Evolutionary conservation across 2,113 vertebrate genomes (phyloP).

Genomic region (Thermophis baileyi): DNA sequence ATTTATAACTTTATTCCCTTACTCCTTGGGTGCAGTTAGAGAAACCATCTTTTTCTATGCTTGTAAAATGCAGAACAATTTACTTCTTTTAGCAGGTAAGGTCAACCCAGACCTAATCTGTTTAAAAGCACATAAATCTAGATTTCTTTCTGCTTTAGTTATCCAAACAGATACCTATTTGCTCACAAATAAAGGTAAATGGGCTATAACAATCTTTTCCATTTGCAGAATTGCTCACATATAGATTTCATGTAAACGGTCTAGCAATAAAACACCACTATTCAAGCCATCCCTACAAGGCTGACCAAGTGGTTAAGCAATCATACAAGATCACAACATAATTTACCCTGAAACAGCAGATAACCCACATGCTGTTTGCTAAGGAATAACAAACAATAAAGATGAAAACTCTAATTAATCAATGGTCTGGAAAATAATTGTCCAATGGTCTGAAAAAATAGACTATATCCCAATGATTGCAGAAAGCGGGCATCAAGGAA

Average conservation of each 20-base stretch:
- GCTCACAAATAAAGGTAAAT: not conserved
- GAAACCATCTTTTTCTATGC: conserved; percentile 17
- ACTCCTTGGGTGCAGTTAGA: not conserved
- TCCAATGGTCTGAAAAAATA: not conserved
- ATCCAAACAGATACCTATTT: not conserved
- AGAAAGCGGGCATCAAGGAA: not conserved
- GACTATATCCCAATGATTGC: no score
- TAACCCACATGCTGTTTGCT: not conserved
- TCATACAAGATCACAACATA: not conserved
- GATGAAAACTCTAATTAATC: not conserved
- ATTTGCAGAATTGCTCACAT: not conserved
- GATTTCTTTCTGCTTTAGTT: not conserved
- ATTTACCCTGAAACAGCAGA: not conserved
- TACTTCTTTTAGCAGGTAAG: conserved; percentile 45
- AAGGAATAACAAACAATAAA: not conserved
- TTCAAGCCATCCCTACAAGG: no score
- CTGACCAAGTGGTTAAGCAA: not conserved
- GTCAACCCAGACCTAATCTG: conserved; percentile 45
- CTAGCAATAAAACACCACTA: not conserved
- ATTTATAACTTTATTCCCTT: conserved; percentile 21
- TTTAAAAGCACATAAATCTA: conserved; percentile 38
- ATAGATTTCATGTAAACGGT: not conserved
- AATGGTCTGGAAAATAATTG: not conserved
- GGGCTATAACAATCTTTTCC: not conserved
- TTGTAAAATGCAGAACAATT: conserved; percentile 43